Evolutionary conservation across 2,888 invertebrate species (phyloP).

Genomic region (Anoplius nigerrimus): DNA sequence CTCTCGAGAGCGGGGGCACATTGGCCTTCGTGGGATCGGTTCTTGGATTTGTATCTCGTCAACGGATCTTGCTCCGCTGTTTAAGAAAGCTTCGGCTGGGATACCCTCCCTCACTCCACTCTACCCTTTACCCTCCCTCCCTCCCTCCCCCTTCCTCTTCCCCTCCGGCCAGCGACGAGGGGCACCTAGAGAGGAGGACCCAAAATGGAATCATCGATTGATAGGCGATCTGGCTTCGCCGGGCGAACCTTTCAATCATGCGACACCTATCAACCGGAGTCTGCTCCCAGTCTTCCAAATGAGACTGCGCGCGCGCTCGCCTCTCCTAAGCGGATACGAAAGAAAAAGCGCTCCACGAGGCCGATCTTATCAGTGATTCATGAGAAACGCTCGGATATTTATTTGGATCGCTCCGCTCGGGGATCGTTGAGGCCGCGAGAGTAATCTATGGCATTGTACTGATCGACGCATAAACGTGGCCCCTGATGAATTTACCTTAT

Average conservation of each 20-base stretch:
- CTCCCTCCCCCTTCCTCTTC: slow-evolving; percentile 17
- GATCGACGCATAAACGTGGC: not conserved
- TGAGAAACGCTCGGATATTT: slow-evolving; percentile 53
- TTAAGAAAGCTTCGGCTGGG: slow-evolving; percentile 44
- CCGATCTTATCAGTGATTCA: slow-evolving; percentile 62
- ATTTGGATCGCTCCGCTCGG: slow-evolving; percentile 47
- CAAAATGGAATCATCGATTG: slow-evolving; percentile 68
- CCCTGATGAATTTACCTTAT: no score
- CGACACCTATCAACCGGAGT: slow-evolving; percentile 62
- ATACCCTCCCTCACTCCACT: slow-evolving; percentile 22
- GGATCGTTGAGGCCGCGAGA: slow-evolving; percentile 3
- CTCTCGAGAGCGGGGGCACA: slow-evolving; percentile 20
- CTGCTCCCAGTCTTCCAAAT: slow-evolving; percentile 58
- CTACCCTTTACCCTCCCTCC: slow-evolving; percentile 18
- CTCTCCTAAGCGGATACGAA: slow-evolving; percentile 18
- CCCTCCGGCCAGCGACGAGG: slow-evolving; percentile 21
- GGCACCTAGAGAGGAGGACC: slow-evolving; percentile 35
- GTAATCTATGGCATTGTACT: slow-evolving; percentile 27
- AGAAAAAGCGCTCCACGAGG: slow-evolving; percentile 37
- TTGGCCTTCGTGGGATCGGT: slow-evolving; percentile 51
- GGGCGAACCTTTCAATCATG: slow-evolving; percentile 67
- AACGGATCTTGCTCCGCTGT: slow-evolving; percentile 50
- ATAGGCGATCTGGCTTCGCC: slow-evolving; percentile 59
- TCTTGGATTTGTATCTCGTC: slow-evolving; percentile 47
- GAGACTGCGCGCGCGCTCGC: slow-evolving; percentile 23